Evolutionary conservation across 2,797 vertebrate genomes (phyloP), one percentile per base, ranked within the genome.

Genomic region (Enteromius mattozi): DNA sequence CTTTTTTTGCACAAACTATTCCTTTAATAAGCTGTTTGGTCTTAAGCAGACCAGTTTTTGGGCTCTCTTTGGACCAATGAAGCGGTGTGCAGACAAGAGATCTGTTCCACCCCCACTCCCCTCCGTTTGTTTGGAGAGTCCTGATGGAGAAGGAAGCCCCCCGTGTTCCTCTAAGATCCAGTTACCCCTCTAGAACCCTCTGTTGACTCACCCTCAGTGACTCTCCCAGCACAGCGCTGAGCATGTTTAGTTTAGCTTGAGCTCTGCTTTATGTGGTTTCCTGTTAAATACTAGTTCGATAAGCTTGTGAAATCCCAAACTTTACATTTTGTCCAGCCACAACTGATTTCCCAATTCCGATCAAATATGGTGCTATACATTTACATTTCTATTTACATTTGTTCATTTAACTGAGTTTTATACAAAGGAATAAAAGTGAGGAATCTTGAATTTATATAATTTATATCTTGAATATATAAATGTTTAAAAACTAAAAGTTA

Each of bases 71-170:
- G 24, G 65, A 78, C 71, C 21, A 24, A 70, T 56, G 70, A 81
- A 47, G 47, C 33, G 30, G 54, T 82, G 66, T 81, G 68, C 83
- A 76, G 77, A 89, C 65, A 83, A 33, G 49, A 83, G 74, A 54
- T 80, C 30, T 61, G 37, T 42, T 78, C 40, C 66, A 65, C 30
- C 56, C 71, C 21, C 49, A 75, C 71, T 30, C 61, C 24, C 45
- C n/a, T 77, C 33, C 3, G 74, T 79, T 90, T 90, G 86, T 87
- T 90, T 90, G 78, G 49, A 86, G 75, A 88, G 86, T 37, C 47
- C 63, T 59, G 66, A 70, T 47, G 37, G 66, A 84, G 86, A 88
- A 88, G 88, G 89, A 92, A 90, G 86, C 56, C 76, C 69, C 86
- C 83, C 7, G 7, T 81, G 78, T 83, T 86, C 87, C 83, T 85